Percentiles rank a stretch among this genome's conserved stretches.
phyloP scores from a whole-genome alignment of 2,888 invertebrate species.

The Atrina japonica region DNA sequence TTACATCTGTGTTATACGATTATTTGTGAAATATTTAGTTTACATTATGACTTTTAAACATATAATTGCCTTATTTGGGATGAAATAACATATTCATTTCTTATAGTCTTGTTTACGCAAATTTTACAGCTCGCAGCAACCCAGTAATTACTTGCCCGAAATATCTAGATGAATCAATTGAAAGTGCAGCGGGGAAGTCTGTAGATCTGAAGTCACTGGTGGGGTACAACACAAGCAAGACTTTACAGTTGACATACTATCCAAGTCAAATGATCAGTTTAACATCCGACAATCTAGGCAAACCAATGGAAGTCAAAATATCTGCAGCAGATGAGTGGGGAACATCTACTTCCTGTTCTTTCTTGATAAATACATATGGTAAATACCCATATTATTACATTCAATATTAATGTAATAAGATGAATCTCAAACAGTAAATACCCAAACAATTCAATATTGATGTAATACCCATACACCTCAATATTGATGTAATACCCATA shows the following conservation, averaged over 20 bases:
- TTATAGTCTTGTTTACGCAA: not conserved
- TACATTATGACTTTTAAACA: no score
- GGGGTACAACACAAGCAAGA: not conserved
- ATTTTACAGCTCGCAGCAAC: slow-evolving; percentile 1
- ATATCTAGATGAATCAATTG: not conserved
- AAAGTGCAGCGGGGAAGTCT: not conserved
- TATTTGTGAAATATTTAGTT: not conserved
- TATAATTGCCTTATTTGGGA: no score
- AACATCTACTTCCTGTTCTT: slow-evolving; percentile 34
- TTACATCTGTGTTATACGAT: no score
- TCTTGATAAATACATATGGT: slow-evolving; percentile 43
- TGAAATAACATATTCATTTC: no score
- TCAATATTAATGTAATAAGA: no score
- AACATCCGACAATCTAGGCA: slow-evolving; percentile 23
- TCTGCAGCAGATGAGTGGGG: slow-evolving; percentile 22
- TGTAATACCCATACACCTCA: no score
- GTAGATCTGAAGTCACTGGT: not conserved
- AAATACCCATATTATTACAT: not conserved
- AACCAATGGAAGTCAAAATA: slow-evolving; percentile 15
- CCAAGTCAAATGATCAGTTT: not conserved
- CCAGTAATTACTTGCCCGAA: not conserved
- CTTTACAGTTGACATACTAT: not conserved
- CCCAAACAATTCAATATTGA: no score
- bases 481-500: no score
- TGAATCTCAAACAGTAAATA: no score